phyloP scores from a whole-genome alignment of 2,113 vertebrate genomes.

The Etheostoma cragini region DNA sequence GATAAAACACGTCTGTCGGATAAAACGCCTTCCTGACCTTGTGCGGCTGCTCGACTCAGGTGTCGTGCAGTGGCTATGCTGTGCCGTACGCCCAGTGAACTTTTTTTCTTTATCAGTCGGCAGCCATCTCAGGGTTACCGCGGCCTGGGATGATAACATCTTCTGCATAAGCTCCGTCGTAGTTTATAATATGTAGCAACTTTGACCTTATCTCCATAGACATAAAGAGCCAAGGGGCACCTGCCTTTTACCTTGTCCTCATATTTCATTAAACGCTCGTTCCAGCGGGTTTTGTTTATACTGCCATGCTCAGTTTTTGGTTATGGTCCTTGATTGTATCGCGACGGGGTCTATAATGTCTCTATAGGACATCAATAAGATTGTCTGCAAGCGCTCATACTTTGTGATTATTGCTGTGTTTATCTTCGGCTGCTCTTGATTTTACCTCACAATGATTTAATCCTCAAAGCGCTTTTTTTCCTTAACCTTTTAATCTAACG shows the following conservation, averaged over 20 bases:
- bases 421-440: conserved; percentile 68
- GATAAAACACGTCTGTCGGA: conserved; percentile 66
- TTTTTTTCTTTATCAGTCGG: conserved; percentile 31
- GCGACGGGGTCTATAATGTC: conserved; percentile 39
- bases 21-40: conserved; percentile 66
- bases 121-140: conserved; percentile 19
- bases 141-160: conserved; percentile 23
- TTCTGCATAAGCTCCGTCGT: background rate
- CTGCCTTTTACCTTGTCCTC: conserved; percentile 39
- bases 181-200: conserved; percentile 19
- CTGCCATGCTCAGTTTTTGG: background rate
- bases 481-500: conserved; percentile 81
- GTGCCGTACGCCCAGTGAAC: background rate
- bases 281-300: conserved; percentile 8
- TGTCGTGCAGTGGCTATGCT: conserved; percentile 2
- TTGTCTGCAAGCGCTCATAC: conserved; percentile 30
- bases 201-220: conserved; percentile 31
- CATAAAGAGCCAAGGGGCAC: background rate
- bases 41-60: conserved; percentile 38
- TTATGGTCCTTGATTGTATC: conserved; percentile 18
- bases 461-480: conserved; percentile 75
- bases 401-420: conserved; percentile 69
- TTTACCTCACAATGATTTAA: conserved; percentile 79
- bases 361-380: conserved; percentile 33
- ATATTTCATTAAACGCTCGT: conserved; percentile 1